A percentile compares a stretch with the other conserved stretches of the same genome.
Evolutionary conservation across 1,140 invertebrate genomes (phyloP).

Genomic region (Acromyrmex charruanus): DNA sequence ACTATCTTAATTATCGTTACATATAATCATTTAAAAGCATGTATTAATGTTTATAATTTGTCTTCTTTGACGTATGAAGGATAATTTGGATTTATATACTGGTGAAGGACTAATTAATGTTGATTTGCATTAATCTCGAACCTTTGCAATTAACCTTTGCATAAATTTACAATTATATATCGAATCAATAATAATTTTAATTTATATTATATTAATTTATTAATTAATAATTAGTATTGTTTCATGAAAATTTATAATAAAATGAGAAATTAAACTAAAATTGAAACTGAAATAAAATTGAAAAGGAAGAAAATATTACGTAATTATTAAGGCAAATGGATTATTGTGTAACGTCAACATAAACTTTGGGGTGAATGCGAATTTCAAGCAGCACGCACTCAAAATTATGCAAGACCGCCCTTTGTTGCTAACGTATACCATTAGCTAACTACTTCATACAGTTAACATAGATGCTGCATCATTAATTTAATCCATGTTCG

Average conservation of each 20-base stretch:
- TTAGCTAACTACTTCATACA: constrained; percentile 61
- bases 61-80: background rate
- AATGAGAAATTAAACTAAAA: background rate
- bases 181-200: constrained; percentile 10
- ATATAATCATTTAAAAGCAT: background rate
- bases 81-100: background rate
- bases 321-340: constrained; percentile 4
- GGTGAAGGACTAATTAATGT: background rate
- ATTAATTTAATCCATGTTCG: constrained; percentile 58
- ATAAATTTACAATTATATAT: constrained; percentile 31
- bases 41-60: constrained; percentile 5
- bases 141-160: background rate
- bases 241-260: background rate
- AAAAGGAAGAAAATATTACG: background rate
- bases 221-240: background rate
- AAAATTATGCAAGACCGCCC: constrained; percentile 57
- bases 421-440: constrained; percentile 58
- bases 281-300: background rate
- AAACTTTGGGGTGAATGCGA: constrained; percentile 32
- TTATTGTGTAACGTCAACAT: constrained; percentile 26
- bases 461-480: constrained; percentile 56
- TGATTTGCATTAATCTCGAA: background rate
- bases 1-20: background rate
- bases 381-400: constrained; percentile 50
- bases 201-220: constrained; percentile 1